Conservation (phyloP, 2,888 invertebrate species). For the Drosophila flavopinicola region DNA sequence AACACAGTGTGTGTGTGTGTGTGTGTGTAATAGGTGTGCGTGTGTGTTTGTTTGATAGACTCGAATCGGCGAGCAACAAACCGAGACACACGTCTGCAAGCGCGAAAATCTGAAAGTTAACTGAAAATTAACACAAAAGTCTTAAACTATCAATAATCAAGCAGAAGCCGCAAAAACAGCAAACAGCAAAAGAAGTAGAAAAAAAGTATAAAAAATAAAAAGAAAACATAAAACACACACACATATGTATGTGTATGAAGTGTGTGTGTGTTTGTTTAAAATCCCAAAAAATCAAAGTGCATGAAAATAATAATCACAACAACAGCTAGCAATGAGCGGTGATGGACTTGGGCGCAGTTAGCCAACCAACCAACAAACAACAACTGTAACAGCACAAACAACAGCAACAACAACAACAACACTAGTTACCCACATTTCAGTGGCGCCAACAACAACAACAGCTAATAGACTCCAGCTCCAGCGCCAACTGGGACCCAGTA, state of each 20-base stretch:
- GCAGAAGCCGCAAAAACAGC: slow-evolving; percentile 42
- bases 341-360: slow-evolving; percentile 38
- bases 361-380: slow-evolving; percentile 46
- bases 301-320: slow-evolving; percentile 83
- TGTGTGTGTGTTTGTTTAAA: slow-evolving; percentile 57
- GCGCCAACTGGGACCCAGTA: slow-evolving; percentile 38
- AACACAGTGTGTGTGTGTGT: slow-evolving; percentile 3
- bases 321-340: slow-evolving; percentile 38
- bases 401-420: slow-evolving; percentile 23
- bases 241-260: slow-evolving; percentile 35
- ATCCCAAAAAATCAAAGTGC: slow-evolving; percentile 83
- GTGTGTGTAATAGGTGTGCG: slow-evolving; percentile 3
- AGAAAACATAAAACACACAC: slow-evolving; percentile 60
- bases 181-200: slow-evolving; percentile 25
- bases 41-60: slow-evolving; percentile 18
- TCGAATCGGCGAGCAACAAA: slow-evolving; percentile 30
- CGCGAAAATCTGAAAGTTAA: slow-evolving; percentile 84
- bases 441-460: slow-evolving; percentile 60
- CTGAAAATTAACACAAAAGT: slow-evolving; percentile 78
- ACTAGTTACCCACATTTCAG: slow-evolving; percentile 71
- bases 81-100: slow-evolving; percentile 78
- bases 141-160: slow-evolving; percentile 75
- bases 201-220: slow-evolving; percentile 42
- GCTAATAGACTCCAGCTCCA: slow-evolving; percentile 40
- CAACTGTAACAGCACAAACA: slow-evolving; percentile 36